Conservation (phyloP, 2,797 vertebrate species). For the Triplophysa yarkandensis region DNA sequence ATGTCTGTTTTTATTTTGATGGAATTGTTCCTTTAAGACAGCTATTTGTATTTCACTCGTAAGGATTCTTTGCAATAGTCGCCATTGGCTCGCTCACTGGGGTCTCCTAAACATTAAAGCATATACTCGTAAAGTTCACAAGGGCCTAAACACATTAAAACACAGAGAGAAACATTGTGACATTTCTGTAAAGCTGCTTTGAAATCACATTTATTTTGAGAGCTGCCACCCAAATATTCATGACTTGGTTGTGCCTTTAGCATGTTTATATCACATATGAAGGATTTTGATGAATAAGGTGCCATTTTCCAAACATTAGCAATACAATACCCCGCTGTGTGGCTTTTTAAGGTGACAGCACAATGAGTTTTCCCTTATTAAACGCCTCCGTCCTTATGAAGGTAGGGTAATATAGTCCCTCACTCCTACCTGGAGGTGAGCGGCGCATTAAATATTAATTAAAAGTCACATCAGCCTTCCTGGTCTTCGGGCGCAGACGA, state of each 20-base stretch:
- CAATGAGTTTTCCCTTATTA: conserved; percentile 83
- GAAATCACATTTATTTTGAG: background rate
- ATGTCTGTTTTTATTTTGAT: background rate
- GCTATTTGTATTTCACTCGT: background rate
- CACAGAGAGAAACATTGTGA: background rate
- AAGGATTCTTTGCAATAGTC: background rate
- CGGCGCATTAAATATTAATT: conserved; percentile 64
- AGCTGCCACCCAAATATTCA: background rate
- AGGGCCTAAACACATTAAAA: background rate
- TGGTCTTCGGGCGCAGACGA: conserved; percentile 61
- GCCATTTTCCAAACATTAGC: conserved; percentile 66
- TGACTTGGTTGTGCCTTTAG: conserved; percentile 13
- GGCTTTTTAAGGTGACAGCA: conserved; percentile 74
- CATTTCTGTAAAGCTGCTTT: conserved; percentile 5
- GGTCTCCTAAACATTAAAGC: background rate
- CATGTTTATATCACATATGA: conserved; percentile 39
- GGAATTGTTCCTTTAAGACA: background rate
- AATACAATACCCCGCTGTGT: conserved; percentile 67
- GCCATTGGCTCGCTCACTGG: background rate
- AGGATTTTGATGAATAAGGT: conserved; percentile 68
- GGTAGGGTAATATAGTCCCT: conserved; percentile 60
- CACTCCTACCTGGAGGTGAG: conserved; percentile 67
- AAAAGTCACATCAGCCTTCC: conserved; percentile 61
- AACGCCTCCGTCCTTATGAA: conserved; percentile 76
- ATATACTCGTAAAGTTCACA: background rate